phyloP scores from a whole-genome alignment of 2,113 vertebrate genomes.

The Probosciger aterrimus region DNA sequence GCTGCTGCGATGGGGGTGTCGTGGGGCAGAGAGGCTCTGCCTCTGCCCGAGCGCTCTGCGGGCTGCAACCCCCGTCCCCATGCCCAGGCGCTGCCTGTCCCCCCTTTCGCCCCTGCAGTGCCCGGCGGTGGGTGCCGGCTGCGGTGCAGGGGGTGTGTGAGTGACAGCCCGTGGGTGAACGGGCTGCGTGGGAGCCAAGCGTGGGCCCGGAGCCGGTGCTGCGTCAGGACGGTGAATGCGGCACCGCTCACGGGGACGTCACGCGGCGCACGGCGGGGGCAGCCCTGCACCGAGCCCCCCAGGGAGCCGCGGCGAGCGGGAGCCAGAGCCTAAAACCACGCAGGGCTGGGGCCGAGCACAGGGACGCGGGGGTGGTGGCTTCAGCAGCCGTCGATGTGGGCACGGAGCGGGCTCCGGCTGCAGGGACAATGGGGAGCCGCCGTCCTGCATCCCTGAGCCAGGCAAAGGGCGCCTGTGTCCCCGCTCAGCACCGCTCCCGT shows the following conservation, averaged over 20 bases:
- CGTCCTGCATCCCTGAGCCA: rapidly evolving
- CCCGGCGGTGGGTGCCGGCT: background rate
- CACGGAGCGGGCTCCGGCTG: background rate
- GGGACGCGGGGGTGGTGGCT: background rate
- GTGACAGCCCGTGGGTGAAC: background rate
- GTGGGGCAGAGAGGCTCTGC: background rate
- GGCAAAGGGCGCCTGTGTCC: rapidly evolving
- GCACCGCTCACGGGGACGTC: background rate
- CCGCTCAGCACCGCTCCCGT: background rate
- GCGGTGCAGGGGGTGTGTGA: background rate
- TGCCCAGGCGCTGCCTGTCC: background rate
- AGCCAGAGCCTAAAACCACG: rapidly evolving
- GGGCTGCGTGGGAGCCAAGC: constrained; percentile 6
- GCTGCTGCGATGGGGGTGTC: background rate
- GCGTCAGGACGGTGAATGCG: constrained; percentile 48
- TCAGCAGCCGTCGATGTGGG: rapidly evolving
- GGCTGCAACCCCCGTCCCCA: rapidly evolving
- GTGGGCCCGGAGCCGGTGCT: background rate
- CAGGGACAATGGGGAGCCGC: background rate
- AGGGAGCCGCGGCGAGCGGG: rapidly evolving
- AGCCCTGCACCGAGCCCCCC: background rate
- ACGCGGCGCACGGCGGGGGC: background rate
- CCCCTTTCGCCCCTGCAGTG: background rate
- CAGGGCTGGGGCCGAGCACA: rapidly evolving
- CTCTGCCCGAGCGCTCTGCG: background rate